These are phyloP conservation scores for Temnopleurus reevesii DNA, from an alignment of 53 echinoderm and acorn worm species.

Conservation along the genomic window DNA sequence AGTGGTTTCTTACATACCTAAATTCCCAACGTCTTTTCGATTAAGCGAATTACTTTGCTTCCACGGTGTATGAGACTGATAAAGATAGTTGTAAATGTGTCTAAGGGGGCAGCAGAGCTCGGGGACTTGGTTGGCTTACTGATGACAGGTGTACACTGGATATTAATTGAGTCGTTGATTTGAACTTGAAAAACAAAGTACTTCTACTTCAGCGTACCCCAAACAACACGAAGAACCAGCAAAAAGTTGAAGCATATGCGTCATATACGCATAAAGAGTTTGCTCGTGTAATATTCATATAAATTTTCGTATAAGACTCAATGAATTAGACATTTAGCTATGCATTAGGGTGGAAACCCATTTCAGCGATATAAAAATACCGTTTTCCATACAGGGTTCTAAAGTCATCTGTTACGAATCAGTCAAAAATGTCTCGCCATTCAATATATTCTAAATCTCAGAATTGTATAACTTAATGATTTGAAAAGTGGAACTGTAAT, in stretches of 20 bases:
- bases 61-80: conserved; percentile 13
- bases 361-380: no score
- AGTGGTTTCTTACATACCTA: not conserved
- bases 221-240: no score
- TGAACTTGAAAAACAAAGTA: not conserved
- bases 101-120: not conserved
- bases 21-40: not conserved
- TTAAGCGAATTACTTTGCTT: not conserved
- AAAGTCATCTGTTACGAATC: no score
- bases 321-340: no score
- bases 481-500: no score
- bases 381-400: not conserved
- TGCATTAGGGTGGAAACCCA: no score
- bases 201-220: not conserved
- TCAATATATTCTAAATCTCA: not conserved
- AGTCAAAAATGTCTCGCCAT: not conserved
- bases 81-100: conserved; percentile 6
- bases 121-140: not conserved
- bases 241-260: no score
- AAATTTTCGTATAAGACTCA: no score
- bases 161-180: conserved; percentile 24
- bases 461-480: not conserved
- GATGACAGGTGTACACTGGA: not conserved
- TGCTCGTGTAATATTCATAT: no score
- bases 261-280: no score